Percentiles rank a stretch among this genome's conserved stretches.
phyloP scores from a whole-genome alignment of 2,797 vertebrate species.

The Hybognathus amarus region DNA sequence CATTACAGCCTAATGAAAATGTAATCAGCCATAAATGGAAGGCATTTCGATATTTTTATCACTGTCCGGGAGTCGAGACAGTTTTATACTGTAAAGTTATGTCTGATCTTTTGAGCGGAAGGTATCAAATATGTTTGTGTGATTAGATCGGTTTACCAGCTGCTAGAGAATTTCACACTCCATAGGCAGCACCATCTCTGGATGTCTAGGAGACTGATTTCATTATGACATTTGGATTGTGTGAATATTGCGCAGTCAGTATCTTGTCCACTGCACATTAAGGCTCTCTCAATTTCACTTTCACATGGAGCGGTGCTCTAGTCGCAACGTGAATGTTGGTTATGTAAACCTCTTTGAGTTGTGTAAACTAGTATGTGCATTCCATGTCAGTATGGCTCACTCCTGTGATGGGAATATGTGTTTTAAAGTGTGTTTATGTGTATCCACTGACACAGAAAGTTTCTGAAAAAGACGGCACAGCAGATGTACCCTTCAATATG shows the following conservation, averaged over 20 bases:
- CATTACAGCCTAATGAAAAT: conserved; percentile 74
- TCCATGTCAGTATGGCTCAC: conserved; percentile 32
- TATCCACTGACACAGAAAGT: background rate
- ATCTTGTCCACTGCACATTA: background rate
- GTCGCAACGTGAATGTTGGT: conserved; percentile 66
- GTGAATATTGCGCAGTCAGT: conserved; percentile 15
- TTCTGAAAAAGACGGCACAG: conserved; percentile 28
- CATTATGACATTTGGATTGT: conserved; percentile 45
- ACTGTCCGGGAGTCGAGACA: conserved; percentile 11
- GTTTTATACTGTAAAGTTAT: conserved; percentile 37
- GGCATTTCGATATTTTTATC: conserved; percentile 64
- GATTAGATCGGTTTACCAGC: conserved; percentile 34
- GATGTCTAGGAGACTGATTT: conserved; percentile 28
- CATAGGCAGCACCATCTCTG: conserved; percentile 24
- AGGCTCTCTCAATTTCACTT: conserved; percentile 24
- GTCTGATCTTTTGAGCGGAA: conserved; percentile 37
- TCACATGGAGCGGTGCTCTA: conserved; percentile 60
- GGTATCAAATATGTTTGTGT: conserved; percentile 25
- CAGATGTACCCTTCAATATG: background rate
- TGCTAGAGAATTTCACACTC: conserved; percentile 38
- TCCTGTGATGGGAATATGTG: conserved; percentile 42
- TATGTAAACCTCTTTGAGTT: conserved; percentile 66
- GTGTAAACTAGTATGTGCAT: conserved; percentile 60
- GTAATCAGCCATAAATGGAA: conserved; percentile 65
- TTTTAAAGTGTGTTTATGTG: conserved; percentile 36